Evolutionary conservation across 2,113 vertebrate genomes (phyloP).

Genomic region (Sinocyclocheilus anshuiensis): DNA sequence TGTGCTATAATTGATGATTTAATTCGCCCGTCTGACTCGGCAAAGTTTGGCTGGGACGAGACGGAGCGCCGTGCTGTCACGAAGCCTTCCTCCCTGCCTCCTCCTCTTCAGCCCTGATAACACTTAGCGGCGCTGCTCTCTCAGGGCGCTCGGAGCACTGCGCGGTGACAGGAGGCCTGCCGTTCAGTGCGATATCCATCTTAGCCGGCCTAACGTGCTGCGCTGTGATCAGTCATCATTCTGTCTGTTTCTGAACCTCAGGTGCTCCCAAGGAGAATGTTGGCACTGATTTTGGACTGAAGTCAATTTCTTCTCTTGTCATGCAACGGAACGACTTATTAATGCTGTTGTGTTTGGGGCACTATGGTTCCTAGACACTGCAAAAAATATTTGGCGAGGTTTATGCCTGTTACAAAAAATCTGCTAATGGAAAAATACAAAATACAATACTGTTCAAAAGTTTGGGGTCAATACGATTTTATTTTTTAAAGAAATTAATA

Average conservation of each 20-base stretch:
- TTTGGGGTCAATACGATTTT: not conserved
- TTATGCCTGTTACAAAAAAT: not conserved
- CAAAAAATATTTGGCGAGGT: not conserved
- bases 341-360: not conserved
- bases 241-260: conserved; percentile 24
- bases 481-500: not conserved
- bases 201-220: not conserved
- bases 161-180: conserved; percentile 22
- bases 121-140: conserved; percentile 16
- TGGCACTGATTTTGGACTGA: conserved; percentile 16
- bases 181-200: conserved; percentile 27
- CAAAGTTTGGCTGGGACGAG: conserved; percentile 37
- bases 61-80: conserved; percentile 3
- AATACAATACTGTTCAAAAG: not conserved
- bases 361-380: not conserved
- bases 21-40: conserved; percentile 60
- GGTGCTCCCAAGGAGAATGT: conserved; percentile 24
- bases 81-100: conserved; percentile 21
- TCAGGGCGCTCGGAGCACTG: not conserved
- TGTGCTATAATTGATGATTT: conserved; percentile 73
- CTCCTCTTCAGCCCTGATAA: conserved; percentile 27
- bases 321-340: not conserved
- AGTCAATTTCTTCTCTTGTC: conserved; percentile 3
- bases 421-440: not conserved
- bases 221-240: conserved; percentile 18